Evolutionary conservation across 2,113 vertebrate genomes (phyloP).

Genomic region (Nerophis lumbriciformis): DNA sequence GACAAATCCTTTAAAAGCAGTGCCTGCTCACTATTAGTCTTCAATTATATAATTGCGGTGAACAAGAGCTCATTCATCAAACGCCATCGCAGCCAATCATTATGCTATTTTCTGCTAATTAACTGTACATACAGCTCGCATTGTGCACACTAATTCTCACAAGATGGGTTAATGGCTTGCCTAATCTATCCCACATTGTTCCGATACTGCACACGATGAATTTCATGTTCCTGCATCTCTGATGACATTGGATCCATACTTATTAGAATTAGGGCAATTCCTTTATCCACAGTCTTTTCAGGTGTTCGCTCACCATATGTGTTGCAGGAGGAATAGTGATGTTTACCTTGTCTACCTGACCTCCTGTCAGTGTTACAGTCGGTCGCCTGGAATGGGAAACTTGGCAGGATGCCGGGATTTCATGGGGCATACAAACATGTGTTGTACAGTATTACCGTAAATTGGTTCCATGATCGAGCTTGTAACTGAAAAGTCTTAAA

Average conservation of each 20-base stretch:
- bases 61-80: constrained; percentile 56
- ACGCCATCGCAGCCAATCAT: constrained; percentile 39
- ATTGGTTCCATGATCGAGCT: too few species aligned
- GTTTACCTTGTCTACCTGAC: constrained; percentile 23
- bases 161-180: constrained; percentile 46
- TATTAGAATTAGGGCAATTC: too few species aligned
- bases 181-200: constrained; percentile 55
- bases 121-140: constrained; percentile 47
- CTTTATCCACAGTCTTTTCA: too few species aligned
- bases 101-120: constrained; percentile 47
- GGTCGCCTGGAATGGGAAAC: constrained; percentile 27
- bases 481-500: too few species aligned
- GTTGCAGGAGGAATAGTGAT: neutral
- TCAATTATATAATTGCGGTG: constrained; percentile 49
- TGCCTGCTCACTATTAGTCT: constrained; percentile 44
- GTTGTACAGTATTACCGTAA: constrained; percentile 8
- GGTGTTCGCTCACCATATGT: too few species aligned
- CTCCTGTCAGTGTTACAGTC: constrained; percentile 31
- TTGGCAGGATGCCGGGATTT: constrained; percentile 10
- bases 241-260: too few species aligned
- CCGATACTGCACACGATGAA: constrained; percentile 15
- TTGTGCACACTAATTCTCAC: constrained; percentile 43
- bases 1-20: constrained; percentile 35
- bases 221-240: neutral
- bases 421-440: constrained; percentile 28